These are phyloP conservation scores for Grammomys dolichurus DNA, from an alignment of 2,113 vertebrate species.

Conservation along the genomic window DNA sequence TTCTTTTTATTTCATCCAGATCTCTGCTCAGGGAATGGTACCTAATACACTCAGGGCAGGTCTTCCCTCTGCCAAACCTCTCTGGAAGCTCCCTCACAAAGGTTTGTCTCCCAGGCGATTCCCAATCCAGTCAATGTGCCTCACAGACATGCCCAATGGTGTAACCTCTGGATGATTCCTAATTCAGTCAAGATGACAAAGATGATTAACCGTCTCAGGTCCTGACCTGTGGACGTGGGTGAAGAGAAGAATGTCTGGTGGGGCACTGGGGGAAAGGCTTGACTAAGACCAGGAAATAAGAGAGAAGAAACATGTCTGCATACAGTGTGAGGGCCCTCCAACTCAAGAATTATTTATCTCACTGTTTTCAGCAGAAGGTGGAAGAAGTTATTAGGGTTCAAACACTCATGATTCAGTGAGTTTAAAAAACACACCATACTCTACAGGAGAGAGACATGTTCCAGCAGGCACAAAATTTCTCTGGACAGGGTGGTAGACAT, in stretches of 20 bases:
- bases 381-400: accelerated
- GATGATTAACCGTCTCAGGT: neutral
- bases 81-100: neutral
- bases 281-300: neutral
- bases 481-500: accelerated
- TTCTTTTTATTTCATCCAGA: neutral
- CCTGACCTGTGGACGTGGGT: neutral
- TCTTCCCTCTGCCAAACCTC: neutral
- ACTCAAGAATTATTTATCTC: neutral
- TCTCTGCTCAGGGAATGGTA: too few species aligned
- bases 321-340: accelerated
- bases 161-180: neutral
- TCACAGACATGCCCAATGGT: neutral
- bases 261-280: neutral
- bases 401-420: accelerated
- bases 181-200: neutral
- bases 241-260: neutral
- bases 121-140: neutral
- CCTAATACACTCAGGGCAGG: neutral
- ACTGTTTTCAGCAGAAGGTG: neutral
- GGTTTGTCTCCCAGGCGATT: neutral
- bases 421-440: neutral
- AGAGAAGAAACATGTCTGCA: neutral
- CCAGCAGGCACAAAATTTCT: too few species aligned
- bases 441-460: accelerated